Percentiles rank a stretch among this genome's conserved stretches.
Evolutionary conservation across 2,113 vertebrate species (phyloP).

Genomic region (Okapia johnstoni): DNA sequence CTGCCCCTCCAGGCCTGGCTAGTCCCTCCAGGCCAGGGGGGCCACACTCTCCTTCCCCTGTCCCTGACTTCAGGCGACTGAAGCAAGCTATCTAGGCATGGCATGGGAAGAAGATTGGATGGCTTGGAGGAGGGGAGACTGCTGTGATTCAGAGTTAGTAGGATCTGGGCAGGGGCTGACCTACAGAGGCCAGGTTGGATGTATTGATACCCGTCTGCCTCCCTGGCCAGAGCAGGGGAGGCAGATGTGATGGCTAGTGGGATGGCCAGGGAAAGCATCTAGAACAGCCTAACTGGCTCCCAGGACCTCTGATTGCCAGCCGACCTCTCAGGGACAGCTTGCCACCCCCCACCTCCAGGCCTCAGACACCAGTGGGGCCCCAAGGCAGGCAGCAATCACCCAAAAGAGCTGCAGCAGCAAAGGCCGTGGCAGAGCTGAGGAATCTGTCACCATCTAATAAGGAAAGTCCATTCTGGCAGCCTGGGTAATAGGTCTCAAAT

Average conservation of each 20-base stretch:
- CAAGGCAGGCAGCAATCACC: background rate
- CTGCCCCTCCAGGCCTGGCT: background rate
- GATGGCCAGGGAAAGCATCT: background rate
- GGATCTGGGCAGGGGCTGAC: background rate
- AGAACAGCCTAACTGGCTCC: background rate
- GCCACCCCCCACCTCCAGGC: background rate
- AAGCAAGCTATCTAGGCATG: background rate
- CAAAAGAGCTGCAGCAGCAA: background rate
- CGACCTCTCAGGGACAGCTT: background rate
- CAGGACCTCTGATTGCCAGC: background rate
- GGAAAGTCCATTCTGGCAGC: slow-evolving; percentile 34
- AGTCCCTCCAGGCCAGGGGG: background rate
- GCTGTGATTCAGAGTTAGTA: slow-evolving; percentile 8
- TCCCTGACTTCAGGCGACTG: background rate
- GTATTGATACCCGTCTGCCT: background rate
- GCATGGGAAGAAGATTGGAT: slow-evolving; percentile 6
- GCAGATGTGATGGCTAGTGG: background rate
- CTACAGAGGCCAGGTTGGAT: background rate
- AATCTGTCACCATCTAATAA: slow-evolving; percentile 45
- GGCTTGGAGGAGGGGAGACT: background rate
- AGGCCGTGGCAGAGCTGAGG: background rate
- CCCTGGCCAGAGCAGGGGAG: background rate
- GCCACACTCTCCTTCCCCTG: background rate
- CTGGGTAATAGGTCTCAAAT: slow-evolving; percentile 54
- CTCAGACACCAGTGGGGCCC: background rate